These are phyloP conservation scores for Myrmophylax atrothorax DNA, from an alignment of 2,113 vertebrate species.

Conservation along the genomic window DNA sequence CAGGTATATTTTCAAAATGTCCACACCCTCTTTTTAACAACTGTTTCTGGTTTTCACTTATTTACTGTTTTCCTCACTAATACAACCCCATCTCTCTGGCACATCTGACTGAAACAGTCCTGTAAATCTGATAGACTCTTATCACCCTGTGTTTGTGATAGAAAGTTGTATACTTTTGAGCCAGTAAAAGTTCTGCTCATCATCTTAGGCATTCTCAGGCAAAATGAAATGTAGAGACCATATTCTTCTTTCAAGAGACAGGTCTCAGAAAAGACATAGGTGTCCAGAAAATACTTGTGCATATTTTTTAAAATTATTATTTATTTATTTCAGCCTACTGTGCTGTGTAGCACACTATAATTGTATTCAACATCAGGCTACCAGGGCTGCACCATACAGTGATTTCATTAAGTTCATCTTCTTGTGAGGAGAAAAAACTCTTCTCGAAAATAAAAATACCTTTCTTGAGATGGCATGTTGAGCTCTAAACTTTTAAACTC, in stretches of 20 bases:
- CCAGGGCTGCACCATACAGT: not conserved
- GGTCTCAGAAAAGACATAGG: not conserved
- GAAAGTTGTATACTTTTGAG: not conserved
- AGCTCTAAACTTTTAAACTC: not conserved
- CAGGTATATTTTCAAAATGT: not conserved
- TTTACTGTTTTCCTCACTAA: not conserved
- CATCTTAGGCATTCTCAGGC: not conserved
- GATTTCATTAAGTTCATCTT: not conserved
- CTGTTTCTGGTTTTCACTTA: not conserved
- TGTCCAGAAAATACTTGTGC: not conserved
- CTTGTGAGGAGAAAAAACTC: not conserved
- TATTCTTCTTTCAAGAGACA: not conserved
- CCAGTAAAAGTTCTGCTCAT: not conserved
- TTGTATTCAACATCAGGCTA: not conserved
- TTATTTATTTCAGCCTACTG: not conserved
- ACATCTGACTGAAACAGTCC: not conserved
- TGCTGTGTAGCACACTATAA: not conserved
- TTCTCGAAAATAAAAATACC: not conserved
- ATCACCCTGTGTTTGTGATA: not conserved
- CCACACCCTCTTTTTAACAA: not conserved
- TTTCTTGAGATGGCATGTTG: not conserved
- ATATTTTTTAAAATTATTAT: not conserved
- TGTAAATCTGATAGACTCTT: not conserved
- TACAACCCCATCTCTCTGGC: not conserved
- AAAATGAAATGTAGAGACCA: not conserved